These are phyloP conservation scores for Sarcophilus harrisii DNA, from an alignment of 2,797 vertebrate genomes.

Conservation along the genomic window DNA sequence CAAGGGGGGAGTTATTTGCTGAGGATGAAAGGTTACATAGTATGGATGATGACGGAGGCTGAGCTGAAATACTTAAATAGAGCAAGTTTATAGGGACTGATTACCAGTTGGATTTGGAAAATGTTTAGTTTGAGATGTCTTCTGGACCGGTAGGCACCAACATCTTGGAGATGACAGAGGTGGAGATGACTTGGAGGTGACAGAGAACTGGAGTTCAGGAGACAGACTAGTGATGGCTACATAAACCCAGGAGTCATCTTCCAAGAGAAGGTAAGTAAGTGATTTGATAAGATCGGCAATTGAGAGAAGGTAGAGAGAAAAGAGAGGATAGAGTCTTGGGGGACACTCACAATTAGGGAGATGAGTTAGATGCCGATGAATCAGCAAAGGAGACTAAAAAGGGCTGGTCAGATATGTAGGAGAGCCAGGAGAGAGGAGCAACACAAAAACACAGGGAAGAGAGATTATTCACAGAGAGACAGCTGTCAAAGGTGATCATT, in stretches of 20 bases:
- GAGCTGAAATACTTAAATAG: too few relatives aligned
- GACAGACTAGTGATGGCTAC: background rate
- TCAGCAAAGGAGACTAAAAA: background rate
- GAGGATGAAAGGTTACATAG: too few relatives aligned
- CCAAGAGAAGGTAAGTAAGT: background rate
- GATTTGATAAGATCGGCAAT: background rate
- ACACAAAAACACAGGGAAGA: background rate
- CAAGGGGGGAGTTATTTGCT: too few relatives aligned
- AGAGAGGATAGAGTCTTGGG: background rate
- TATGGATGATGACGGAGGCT: too few relatives aligned
- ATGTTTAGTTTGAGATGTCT: background rate
- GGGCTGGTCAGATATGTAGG: background rate
- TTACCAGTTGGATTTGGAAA: background rate
- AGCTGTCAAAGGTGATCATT: too few relatives aligned
- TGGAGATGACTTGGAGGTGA: too few relatives aligned
- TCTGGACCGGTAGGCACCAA: background rate
- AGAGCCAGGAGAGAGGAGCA: background rate
- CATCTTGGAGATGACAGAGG: background rate
- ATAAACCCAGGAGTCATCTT: background rate
- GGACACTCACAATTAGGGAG: constrained; percentile 5
- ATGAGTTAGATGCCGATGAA: background rate
- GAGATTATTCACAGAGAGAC: background rate
- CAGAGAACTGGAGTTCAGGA: background rate
- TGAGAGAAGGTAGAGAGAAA: background rate
- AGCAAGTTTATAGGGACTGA: too few relatives aligned